Percentiles rank a stretch among this genome's conserved stretches.
phyloP scores from a whole-genome alignment of 2,888 invertebrate species.

The Chrysopilus asiliformis region DNA sequence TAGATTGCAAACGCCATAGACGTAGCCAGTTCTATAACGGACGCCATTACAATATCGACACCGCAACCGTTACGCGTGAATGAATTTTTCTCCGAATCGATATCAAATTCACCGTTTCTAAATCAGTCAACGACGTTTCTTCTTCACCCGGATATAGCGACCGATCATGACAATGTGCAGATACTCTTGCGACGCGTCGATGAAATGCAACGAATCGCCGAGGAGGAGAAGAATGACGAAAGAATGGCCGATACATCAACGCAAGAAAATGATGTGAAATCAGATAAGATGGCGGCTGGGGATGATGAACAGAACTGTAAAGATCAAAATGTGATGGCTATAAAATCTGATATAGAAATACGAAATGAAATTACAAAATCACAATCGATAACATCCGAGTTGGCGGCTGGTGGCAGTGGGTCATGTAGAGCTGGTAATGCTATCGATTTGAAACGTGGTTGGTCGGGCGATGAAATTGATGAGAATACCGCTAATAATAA shows the following conservation, averaged over 20 bases:
- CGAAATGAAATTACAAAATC: too few relatives aligned
- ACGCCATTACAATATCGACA: constrained; percentile 32
- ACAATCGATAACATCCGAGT: neutral
- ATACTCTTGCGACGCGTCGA: constrained; percentile 33
- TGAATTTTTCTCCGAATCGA: constrained; percentile 32
- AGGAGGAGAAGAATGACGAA: neutral
- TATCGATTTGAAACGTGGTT: neutral
- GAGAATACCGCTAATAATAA: constrained; percentile 3
- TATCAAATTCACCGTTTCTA: constrained; percentile 33
- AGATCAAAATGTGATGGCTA: neutral
- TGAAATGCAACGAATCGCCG: constrained; percentile 28
- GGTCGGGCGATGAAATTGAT: constrained; percentile 6
- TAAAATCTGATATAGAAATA: too few relatives aligned
- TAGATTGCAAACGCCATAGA: constrained; percentile 60
- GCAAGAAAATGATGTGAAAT: too few relatives aligned
- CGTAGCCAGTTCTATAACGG: constrained; percentile 50
- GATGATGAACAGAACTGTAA: neutral
- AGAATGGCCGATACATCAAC: too few relatives aligned
- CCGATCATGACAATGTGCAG: constrained; percentile 27
- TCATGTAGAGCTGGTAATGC: constrained; percentile 4
- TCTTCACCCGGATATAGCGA: constrained; percentile 7
- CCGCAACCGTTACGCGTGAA: constrained; percentile 30
- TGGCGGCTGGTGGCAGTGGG: neutral
- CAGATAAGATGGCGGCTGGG: too few relatives aligned
- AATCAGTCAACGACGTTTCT: too few relatives aligned